phyloP scores from a whole-genome alignment of 1,140 invertebrate species.

The Drosophila pseudoobscura region DNA sequence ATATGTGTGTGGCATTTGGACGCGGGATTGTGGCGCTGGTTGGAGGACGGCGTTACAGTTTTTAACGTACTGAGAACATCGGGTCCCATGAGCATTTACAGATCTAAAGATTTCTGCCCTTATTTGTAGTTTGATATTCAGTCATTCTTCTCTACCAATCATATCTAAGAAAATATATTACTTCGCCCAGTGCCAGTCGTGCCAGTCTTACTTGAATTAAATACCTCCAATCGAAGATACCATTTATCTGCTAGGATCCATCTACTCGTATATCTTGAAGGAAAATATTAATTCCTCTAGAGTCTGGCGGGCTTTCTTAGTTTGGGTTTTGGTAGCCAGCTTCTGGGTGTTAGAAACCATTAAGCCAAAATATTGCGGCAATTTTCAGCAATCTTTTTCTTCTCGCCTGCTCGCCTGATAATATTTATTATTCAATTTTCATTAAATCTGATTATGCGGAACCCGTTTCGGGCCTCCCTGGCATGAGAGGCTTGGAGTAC shows the following conservation, averaged over 20 bases:
- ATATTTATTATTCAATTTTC: slow-evolving; percentile 81
- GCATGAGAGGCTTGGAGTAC: neutral
- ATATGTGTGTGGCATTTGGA: slow-evolving; percentile 21
- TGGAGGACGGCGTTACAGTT: no score
- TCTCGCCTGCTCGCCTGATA: slow-evolving; percentile 54
- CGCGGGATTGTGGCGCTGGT: neutral
- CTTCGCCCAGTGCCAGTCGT: no score
- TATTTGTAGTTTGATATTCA: no score
- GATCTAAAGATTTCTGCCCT: no score
- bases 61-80: no score
- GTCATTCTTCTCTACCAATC: no score
- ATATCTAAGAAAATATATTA: no score
- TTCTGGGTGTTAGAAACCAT: slow-evolving; percentile 43
- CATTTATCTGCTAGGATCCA: slow-evolving; percentile 12
- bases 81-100: neutral
- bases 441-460: slow-evolving; percentile 74
- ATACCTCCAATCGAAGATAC: slow-evolving; percentile 2
- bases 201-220: neutral
- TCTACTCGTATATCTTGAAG: neutral
- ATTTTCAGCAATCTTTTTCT: slow-evolving; percentile 63
- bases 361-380: slow-evolving; percentile 47
- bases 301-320: slow-evolving; percentile 7
- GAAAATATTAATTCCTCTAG: slow-evolving; percentile 18
- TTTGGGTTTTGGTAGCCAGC: slow-evolving; percentile 3
- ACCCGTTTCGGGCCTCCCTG: slow-evolving; percentile 49